phyloP scores from a whole-genome alignment of 2,888 invertebrate species.

The Xylophagus ater region DNA sequence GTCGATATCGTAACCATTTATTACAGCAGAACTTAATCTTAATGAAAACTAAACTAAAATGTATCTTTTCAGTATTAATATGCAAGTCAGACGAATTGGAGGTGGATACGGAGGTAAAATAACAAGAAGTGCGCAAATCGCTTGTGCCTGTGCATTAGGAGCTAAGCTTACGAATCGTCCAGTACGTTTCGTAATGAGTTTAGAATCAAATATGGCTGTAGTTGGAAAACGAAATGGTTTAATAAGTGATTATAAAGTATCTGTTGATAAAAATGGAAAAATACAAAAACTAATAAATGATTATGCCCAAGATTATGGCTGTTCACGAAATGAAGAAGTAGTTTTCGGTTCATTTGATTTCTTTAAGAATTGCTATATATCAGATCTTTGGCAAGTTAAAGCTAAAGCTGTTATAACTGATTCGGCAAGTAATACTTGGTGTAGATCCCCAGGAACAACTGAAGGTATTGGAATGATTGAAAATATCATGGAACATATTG shows the following conservation, averaged over 20 bases:
- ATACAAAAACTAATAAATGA: constrained; percentile 49
- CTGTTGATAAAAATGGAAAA: constrained; percentile 46
- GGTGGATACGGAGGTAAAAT: constrained; percentile 69
- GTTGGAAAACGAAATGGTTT: constrained; percentile 46
- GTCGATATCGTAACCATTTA: too few relatives aligned
- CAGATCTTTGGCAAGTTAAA: constrained; percentile 52
- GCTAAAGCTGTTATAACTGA: constrained; percentile 48
- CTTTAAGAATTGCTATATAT: constrained; percentile 47
- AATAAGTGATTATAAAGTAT: constrained; percentile 49
- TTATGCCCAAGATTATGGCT: constrained; percentile 43
- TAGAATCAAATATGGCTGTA: constrained; percentile 52
- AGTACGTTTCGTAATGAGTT: constrained; percentile 49
- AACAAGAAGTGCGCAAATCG: constrained; percentile 43
- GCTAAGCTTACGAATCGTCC: constrained; percentile 48
- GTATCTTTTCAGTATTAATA: too few relatives aligned
- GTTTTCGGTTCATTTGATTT: constrained; percentile 25
- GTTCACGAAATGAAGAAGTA: constrained; percentile 41
- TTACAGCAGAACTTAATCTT: too few relatives aligned
- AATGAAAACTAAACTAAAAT: too few relatives aligned
- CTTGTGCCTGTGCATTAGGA: constrained; percentile 54
- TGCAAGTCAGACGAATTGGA: constrained; percentile 41
- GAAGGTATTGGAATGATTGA: constrained; percentile 50
- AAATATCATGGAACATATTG: constrained; percentile 57
- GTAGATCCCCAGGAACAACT: constrained; percentile 38
- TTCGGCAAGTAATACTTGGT: constrained; percentile 18